These are phyloP conservation scores for Epinephelus malabaricus DNA, from an alignment of 2,797 vertebrate genomes.

Conservation along the genomic window DNA sequence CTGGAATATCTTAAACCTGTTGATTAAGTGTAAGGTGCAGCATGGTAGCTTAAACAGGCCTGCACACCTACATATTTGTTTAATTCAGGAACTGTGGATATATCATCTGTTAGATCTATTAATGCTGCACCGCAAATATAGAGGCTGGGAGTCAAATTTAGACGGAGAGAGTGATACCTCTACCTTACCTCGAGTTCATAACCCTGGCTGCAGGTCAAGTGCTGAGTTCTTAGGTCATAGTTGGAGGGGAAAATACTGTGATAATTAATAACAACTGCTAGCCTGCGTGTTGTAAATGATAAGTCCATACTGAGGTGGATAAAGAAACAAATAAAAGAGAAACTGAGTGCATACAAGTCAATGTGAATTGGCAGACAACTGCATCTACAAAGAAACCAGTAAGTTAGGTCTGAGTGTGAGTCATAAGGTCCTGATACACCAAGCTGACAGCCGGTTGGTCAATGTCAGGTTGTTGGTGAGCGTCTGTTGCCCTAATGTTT, in stretches of 20 bases:
- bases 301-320: neutral
- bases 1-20: constrained; percentile 68
- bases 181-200: constrained; percentile 21
- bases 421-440: too few species aligned
- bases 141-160: constrained; percentile 57
- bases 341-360: neutral
- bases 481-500: too few species aligned
- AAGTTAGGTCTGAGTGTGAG: neutral
- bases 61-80: constrained; percentile 28
- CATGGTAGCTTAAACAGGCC: neutral
- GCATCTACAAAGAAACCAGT: neutral
- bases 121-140: constrained; percentile 38
- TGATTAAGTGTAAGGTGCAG: constrained; percentile 57
- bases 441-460: too few species aligned
- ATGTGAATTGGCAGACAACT: neutral
- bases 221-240: neutral
- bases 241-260: neutral
- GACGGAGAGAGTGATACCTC: constrained; percentile 39
- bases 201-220: constrained; percentile 16
- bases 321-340: neutral
- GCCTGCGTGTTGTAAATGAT: neutral
- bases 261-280: neutral
- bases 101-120: constrained; percentile 60
- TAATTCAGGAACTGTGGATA: constrained; percentile 34
- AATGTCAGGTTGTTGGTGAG: too few species aligned